Evolutionary conservation across 2,888 invertebrate species (phyloP), one percentile per base, ranked within the genome.

Genomic region (Synanthedon formicaeformis): DNA sequence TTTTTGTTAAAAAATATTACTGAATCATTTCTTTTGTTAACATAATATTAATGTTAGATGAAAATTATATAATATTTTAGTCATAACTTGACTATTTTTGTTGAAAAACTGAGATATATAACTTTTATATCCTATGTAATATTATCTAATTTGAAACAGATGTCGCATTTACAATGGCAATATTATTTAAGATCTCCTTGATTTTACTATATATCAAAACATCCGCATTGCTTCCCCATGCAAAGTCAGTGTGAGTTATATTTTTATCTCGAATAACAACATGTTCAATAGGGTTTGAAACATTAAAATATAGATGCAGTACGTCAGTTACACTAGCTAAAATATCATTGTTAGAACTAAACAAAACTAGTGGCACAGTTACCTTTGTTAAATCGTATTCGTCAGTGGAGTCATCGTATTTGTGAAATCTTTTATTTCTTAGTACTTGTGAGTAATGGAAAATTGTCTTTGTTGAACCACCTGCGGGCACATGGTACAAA

Each of bases 401-500:
- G 5, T 67, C 64, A 4, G 73, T 64, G 10, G 55, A 45, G 3
- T 14, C 27, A n/a, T 23, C 64, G 56, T 60, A 81, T 56, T 56
- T 69, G 56, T 82, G 80, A 60, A 83, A 81, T 57, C 71, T 76
- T 12, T 70, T 72, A 58, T 58, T 76, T 41, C 67, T 66, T 1
- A 71, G 59, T 45, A 79, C 51, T 57, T 79, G 75, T n/a, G 72
- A 67, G 49, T 75, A 83, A 56, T 83, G 83, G 41, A 77, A 48
- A 41, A 83, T 66, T 2, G 81, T 83, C 48, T 75, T 65, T 0
- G 75, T 73, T 0, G 83, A 83, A 13, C 69, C 74, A 2, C 83
- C 83, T 2, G 81, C 76, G 1, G 83, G 81, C 2, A 77, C 61
- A 50, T 81, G 75, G 52, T 73, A 67, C 3, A 78, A 51, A 10